Base-by-base conservation (phyloP, 2,888 invertebrate species). In the Megalurothrips usitatus region DNA sequence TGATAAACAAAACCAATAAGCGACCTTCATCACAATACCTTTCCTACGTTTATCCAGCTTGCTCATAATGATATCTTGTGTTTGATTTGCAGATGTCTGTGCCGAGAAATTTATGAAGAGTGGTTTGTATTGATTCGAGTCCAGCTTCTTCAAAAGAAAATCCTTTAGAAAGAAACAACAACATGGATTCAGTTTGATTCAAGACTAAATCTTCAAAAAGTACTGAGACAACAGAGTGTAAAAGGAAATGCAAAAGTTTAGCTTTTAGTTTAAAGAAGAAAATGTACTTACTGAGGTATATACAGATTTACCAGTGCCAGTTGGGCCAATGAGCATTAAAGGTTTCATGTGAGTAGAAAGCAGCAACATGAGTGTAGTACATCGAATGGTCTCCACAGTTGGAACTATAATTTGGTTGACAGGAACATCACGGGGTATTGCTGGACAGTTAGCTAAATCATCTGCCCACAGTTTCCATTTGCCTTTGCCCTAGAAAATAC, bases 381-480 rank as follows among this genome's bases (percentile, higher is more conserved):
- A 95, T 63, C 97, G 90, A 1, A 97, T 92, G 0, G 96, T 96
- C 88, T 98, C 97, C 47, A 95, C 90, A 0, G 98, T 98, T 0
- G 96, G 94, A 19, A 98, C 96, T 82, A 98, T 93, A 84, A 98
- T 97, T 89, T 98, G 96, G 88, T 97, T 97, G 78, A 97, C 96
- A 0, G 95, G 93, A 78, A 96, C 93, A 85, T 98, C 98, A 81
- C 95, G 89, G 6, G 96, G 94, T 84, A 97, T 95, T 0, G 95
- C 90, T 0, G 94, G 92, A 0, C 92, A 92, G 0, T 91, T 88
- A 3, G 91, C 88, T 19, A 97, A 90, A 83, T 96, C 96, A 83
- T 96, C 96, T 34, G 93, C 90, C 97, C 98, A 98, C 0, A 92
- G 91, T 85, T 94, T 95, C 98, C 98, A 98, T 86, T 93, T 94